These are phyloP conservation scores for Lacerta bilineata DNA, from an alignment of 2,797 vertebrate genomes.

Conservation along the genomic window DNA sequence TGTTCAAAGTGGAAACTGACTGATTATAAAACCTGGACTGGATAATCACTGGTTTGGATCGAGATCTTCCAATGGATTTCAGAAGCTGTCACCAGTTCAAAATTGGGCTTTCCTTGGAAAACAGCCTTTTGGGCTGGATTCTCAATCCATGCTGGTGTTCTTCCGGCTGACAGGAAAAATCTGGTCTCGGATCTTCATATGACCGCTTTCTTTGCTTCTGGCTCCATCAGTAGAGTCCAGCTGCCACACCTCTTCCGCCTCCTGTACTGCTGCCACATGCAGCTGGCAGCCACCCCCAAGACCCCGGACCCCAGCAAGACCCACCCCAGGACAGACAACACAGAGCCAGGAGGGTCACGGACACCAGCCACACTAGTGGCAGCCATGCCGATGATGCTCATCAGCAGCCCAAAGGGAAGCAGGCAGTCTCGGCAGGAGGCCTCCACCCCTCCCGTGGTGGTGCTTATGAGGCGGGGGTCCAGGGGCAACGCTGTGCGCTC, in stretches of 20 bases:
- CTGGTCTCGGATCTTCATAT: slow-evolving; percentile 15
- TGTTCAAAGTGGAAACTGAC: neutral
- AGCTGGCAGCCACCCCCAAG: slow-evolving; percentile 18
- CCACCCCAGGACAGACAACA: slow-evolving; percentile 41
- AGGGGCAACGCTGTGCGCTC: neutral
- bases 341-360: neutral
- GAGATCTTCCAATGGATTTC: neutral
- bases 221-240: slow-evolving; percentile 43
- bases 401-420: slow-evolving; percentile 54
- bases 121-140: neutral
- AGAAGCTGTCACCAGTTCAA: neutral
- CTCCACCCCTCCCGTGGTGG: slow-evolving; percentile 54
- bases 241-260: slow-evolving; percentile 41
- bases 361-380: slow-evolving; percentile 31
- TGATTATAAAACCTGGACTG: neutral
- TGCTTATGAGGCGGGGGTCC: slow-evolving; percentile 52
- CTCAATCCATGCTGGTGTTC: neutral
- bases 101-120: neutral
- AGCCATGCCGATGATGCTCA: slow-evolving; percentile 49
- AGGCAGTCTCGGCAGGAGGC: slow-evolving; percentile 57
- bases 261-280: slow-evolving; percentile 30
- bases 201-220: slow-evolving; percentile 18
- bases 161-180: neutral
- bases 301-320: slow-evolving; percentile 35
- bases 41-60: neutral